Evolutionary conservation across 92 coral and sea anemone species (phyloP).

Genomic region (Zoanthus gigantus): DNA sequence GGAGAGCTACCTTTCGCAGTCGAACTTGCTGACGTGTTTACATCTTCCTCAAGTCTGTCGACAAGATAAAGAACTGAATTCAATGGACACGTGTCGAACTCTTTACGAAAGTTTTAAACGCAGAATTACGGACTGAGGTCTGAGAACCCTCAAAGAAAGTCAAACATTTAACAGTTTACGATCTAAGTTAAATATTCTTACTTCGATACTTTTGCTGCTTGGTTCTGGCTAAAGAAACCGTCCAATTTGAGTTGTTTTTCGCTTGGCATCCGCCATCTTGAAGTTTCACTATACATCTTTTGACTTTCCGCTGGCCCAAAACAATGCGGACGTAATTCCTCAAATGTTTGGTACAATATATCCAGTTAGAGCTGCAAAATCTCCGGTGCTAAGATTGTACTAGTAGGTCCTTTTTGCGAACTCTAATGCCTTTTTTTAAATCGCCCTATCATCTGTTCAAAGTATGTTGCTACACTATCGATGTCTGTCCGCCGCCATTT

Average conservation of each 20-base stretch:
- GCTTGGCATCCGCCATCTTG: conserved; percentile 4
- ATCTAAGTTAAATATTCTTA: conserved; percentile 13
- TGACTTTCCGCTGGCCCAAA: conserved; percentile 2
- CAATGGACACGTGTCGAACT: conserved; percentile 19
- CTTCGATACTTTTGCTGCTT: conserved; percentile 15
- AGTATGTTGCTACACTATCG: conserved; percentile 27
- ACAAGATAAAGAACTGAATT: conserved; percentile 13
- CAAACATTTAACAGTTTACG: conserved; percentile 1
- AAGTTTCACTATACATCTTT: not conserved
- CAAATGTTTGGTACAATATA: not conserved
- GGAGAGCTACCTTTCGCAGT: conserved; percentile 4
- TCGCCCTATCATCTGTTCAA: conserved; percentile 30
- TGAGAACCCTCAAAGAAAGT: conserved; percentile 1
- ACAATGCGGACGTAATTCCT: not conserved
- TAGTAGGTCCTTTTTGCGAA: conserved; percentile 27
- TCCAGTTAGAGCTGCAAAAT: no score
- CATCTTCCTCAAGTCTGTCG: conserved; percentile 6
- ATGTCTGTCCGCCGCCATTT: not conserved
- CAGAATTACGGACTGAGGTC: conserved; percentile 13
- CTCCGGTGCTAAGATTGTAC: conserved; percentile 8
- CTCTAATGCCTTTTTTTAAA: conserved; percentile 28
- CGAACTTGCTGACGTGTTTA: conserved; percentile 6
- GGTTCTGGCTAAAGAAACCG: conserved; percentile 14
- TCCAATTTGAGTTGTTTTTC: not conserved
- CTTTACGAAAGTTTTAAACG: conserved; percentile 9